Percentiles rank a stretch among this genome's conserved stretches.
These are phyloP conservation scores for Eupithecia subfuscata DNA, from an alignment of 2,888 invertebrate species.

Conservation along the genomic window DNA sequence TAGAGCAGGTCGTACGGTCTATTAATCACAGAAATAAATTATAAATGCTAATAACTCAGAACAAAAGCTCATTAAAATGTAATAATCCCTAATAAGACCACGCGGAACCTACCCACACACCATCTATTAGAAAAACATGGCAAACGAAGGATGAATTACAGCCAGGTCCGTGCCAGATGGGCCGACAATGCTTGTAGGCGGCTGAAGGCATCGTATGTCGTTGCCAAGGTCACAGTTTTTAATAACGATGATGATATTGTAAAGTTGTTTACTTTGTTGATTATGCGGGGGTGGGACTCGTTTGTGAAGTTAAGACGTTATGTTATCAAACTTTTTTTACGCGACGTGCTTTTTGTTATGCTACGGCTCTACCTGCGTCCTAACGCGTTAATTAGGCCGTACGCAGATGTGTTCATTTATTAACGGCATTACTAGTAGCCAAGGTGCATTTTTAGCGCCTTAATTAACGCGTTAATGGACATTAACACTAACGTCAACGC, in stretches of 20 bases:
- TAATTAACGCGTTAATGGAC: no score
- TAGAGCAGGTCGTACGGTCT: neutral
- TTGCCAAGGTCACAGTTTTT: conserved; percentile 56
- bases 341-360: no score
- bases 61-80: conserved; percentile 35
- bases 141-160: conserved; percentile 22
- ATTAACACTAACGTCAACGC: no score
- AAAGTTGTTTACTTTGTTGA: conserved; percentile 51
- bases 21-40: conserved; percentile 2
- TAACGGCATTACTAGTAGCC: no score
- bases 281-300: conserved; percentile 47
- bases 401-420: no score
- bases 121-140: conserved; percentile 33
- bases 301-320: conserved; percentile 30
- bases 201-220: conserved; percentile 52
- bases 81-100: conserved; percentile 38
- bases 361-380: no score
- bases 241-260: conserved; percentile 45
- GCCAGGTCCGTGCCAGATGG: conserved; percentile 37
- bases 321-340: no score
- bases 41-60: conserved; percentile 22
- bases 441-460: no score
- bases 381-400: no score
- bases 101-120: conserved; percentile 42
- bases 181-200: conserved; percentile 62